phyloP scores from a whole-genome alignment of 2,888 invertebrate species.

The Lydus trimaculatus region DNA sequence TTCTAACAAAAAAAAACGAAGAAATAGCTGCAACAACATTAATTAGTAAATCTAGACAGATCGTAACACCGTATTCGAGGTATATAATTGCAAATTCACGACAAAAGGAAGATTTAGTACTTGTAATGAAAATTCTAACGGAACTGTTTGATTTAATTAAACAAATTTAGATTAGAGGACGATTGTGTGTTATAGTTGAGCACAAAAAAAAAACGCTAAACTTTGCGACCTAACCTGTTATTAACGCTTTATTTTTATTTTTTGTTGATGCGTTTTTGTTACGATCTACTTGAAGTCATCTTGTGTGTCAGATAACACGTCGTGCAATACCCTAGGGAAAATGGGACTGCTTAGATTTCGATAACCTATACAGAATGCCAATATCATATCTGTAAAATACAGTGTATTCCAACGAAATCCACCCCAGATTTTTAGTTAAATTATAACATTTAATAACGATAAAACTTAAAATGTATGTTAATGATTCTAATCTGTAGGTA shows the following conservation, averaged over 20 bases:
- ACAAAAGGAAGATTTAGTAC: too few species aligned
- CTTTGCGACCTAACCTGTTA: not conserved
- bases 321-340: not conserved
- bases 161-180: too few species aligned
- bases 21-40: not conserved
- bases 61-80: not conserved
- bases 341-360: not conserved
- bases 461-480: not conserved
- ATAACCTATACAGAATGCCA: constrained; percentile 1
- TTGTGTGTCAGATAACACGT: not conserved
- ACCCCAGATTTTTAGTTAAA: not conserved
- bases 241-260: not conserved
- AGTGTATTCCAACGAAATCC: not conserved
- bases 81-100: not conserved
- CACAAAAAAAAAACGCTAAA: not conserved
- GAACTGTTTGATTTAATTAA: too few species aligned
- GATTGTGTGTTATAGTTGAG: too few species aligned
- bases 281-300: not conserved
- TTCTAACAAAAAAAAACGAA: not conserved
- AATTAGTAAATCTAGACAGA: not conserved
- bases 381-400: not conserved
- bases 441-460: not conserved
- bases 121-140: not conserved
- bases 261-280: not conserved
- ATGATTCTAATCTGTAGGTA: too few species aligned